Base-by-base conservation (phyloP, 2,888 invertebrate genomes). In the Idaea dimidiata region DNA sequence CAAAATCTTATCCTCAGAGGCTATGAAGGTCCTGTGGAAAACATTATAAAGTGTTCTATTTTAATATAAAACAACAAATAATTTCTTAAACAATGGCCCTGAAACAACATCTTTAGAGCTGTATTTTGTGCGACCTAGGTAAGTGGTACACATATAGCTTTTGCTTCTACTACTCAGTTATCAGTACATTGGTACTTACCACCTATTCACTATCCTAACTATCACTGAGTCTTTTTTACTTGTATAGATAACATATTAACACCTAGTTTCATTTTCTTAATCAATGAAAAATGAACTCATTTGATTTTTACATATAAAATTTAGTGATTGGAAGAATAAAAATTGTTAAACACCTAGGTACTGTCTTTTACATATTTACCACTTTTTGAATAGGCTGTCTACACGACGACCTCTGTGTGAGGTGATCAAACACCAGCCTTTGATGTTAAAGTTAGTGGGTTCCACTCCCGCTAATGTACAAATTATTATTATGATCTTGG, bases 151-250 rank as follows among this genome's bases (percentile, higher is more conserved):
- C 24, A 43, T 43, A 10, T 43, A 43, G 43, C 43, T 43, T 10
- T 33, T 43, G 2, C 8, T 43, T 43, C 14, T 43, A 43, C 43
- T 43, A 43, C 43, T 43, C 43, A 43, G 43, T 43, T 43, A 43
- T 43, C 43, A 43, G 43, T 43, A 43, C 10, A 14, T 43, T 14
- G 43, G 8, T 43, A 43, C 43, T 43, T 43, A 8, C 43, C 14
- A 43, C 43, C 43, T 43, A 43, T 43, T n/a, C 43, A 43, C 43
- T 43, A 43, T 43, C 43, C 43, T 43, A n/a, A n/a, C n/a, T n/a
- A 43, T 43, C 43, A 43, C 43, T 43, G 43, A 43, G 43, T 43
- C 43, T 43, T 43, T 43, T 1, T 14, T 24, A 24, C 24, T 24
- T 24, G 24, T 8, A 43, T 43, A 43, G 43, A 43, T 43, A 43